Percentiles rank a stretch among this genome's conserved stretches.
Conservation (phyloP, 2,113 vertebrate genomes). For the Diadophis punctatus region DNA sequence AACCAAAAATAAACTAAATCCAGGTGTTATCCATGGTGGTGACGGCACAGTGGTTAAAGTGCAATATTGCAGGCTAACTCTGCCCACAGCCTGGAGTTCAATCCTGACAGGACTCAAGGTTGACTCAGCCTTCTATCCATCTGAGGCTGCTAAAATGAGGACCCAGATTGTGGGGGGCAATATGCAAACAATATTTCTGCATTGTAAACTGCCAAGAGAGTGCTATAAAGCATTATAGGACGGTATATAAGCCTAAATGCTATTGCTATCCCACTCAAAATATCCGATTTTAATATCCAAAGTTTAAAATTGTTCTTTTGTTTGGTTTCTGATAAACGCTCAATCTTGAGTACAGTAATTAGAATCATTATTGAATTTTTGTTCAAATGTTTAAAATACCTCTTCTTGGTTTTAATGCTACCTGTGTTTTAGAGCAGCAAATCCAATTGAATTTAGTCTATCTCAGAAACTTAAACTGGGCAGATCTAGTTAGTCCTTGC, state of each 20-base stretch:
- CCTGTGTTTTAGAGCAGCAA: background rate
- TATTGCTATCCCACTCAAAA: background rate
- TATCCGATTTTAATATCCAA: background rate
- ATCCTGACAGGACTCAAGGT: background rate
- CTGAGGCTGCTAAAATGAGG: background rate
- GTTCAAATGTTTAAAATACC: background rate
- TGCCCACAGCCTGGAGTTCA: background rate
- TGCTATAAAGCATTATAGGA: background rate
- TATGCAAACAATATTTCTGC: background rate
- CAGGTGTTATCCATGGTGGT: background rate
- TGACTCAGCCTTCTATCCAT: background rate
- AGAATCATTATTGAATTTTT: background rate
- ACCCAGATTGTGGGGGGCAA: background rate
- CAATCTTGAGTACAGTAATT: background rate
- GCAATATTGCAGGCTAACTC: background rate
- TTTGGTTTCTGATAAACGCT: background rate
- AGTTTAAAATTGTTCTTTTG: background rate
- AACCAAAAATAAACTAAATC: background rate
- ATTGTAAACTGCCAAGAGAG: background rate
- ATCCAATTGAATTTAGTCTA: background rate
- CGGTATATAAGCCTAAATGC: background rate
- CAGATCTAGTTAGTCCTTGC: background rate
- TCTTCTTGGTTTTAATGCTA: background rate
- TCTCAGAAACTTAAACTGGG: background rate
- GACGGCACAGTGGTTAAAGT: background rate